Conservation (phyloP, 1,140 invertebrate genomes). For the Sitodiplosis mosellana region DNA sequence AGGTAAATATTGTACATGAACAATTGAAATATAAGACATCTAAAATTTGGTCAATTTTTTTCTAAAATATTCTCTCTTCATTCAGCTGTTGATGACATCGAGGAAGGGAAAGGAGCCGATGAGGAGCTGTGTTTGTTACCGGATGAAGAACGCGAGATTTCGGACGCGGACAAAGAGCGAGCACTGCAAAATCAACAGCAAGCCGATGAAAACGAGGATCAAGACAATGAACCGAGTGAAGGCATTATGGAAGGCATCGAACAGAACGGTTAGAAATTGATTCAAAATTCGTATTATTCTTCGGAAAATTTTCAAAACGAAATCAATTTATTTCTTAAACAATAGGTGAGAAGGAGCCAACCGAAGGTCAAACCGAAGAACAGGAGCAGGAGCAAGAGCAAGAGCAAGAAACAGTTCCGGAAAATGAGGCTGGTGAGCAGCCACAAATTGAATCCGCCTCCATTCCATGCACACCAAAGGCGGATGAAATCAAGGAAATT, state of each 20-base stretch:
- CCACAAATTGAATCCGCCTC: no score
- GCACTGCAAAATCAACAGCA: constrained; percentile 32
- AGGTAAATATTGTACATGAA: constrained; percentile 8
- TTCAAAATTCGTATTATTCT: no score
- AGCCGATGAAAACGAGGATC: constrained; percentile 23
- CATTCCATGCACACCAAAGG: constrained; percentile 16
- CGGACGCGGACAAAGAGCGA: constrained; percentile 38
- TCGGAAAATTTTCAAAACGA: not conserved
- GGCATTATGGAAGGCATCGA: not conserved
- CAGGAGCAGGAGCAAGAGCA: constrained; percentile 25
- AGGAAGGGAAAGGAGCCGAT: constrained; percentile 29
- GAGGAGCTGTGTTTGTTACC: constrained; percentile 35
- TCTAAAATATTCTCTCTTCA: constrained; percentile 10
- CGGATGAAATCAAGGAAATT: constrained; percentile 18
- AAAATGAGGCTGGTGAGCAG: constrained; percentile 10
- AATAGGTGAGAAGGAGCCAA: not conserved
- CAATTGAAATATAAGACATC: constrained; percentile 5
- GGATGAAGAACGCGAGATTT: constrained; percentile 37
- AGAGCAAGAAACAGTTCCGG: constrained; percentile 15
- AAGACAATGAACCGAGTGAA: constrained; percentile 9
- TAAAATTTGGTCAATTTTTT: constrained; percentile 1
- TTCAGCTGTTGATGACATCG: constrained; percentile 14
- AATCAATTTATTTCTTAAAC: not conserved
- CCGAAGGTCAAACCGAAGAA: constrained; percentile 9
- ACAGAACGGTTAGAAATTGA: no score